These are phyloP conservation scores for Dicerorhinus sumatrensis DNA, from an alignment of 2,113 vertebrate genomes.

Conservation along the genomic window DNA sequence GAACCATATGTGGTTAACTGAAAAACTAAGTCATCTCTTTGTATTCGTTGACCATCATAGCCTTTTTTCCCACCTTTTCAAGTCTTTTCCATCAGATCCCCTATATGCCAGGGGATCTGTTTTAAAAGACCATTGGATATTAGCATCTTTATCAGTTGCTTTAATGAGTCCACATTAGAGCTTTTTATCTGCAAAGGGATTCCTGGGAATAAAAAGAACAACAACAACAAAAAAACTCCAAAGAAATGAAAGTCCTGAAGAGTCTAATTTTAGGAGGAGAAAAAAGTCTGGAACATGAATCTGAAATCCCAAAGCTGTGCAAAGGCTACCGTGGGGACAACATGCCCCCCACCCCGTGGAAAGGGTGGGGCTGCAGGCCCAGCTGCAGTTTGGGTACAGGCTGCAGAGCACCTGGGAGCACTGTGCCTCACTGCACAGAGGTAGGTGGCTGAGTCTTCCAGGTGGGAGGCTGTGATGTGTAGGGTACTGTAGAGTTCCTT, in stretches of 20 bases:
- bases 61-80: background rate
- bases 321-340: background rate
- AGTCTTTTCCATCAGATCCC: background rate
- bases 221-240: background rate
- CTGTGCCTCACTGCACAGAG: background rate
- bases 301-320: background rate
- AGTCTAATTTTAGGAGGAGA: background rate
- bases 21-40: background rate
- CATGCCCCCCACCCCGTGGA: fast-evolving
- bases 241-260: background rate
- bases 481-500: too few species aligned
- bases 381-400: slow-evolving; percentile 24
- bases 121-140: background rate
- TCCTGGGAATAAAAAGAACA: background rate
- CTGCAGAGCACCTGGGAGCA: background rate
- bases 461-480: too few species aligned
- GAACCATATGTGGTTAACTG: background rate
- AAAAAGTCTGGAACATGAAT: background rate
- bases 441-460: too few species aligned
- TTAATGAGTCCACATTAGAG: background rate
- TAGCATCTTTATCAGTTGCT: background rate
- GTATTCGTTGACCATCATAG: background rate
- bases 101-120: background rate
- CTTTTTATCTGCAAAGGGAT: background rate
- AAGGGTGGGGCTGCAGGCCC: background rate